Evolutionary conservation across 2,888 invertebrate species (phyloP).

Genomic region (Pyrochroa serraticornis): DNA sequence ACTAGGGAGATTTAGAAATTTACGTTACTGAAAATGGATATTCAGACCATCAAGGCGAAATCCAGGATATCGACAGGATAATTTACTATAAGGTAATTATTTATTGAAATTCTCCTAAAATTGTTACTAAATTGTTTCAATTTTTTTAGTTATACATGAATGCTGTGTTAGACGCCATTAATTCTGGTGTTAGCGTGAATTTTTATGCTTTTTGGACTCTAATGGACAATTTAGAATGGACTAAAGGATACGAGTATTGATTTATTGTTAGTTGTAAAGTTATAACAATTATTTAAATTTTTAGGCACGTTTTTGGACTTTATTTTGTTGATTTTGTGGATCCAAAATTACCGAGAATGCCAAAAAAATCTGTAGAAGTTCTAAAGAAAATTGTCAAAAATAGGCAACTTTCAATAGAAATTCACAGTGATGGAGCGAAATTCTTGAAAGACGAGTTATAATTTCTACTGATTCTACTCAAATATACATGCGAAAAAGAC

Average conservation of each 20-base stretch:
- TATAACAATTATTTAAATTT: background rate
- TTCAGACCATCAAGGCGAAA: slow-evolving; percentile 3
- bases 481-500: too few relatives aligned
- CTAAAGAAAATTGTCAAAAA: too few relatives aligned
- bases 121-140: background rate
- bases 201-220: background rate
- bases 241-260: background rate
- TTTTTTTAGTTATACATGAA: background rate
- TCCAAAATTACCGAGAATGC: background rate
- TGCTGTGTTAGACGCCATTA: background rate
- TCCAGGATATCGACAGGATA: slow-evolving; percentile 10
- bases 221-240: slow-evolving; percentile 3
- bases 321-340: background rate
- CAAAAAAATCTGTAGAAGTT: background rate
- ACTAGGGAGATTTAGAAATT: slow-evolving; percentile 63
- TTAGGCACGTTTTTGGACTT: background rate
- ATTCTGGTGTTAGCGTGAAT: background rate
- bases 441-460: too few relatives aligned
- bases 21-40: slow-evolving; percentile 58
- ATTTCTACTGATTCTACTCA: too few relatives aligned
- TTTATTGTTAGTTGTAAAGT: background rate
- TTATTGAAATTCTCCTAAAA: background rate
- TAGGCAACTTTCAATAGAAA: too few relatives aligned
- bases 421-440: too few relatives aligned
- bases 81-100: slow-evolving; percentile 7